phyloP scores from a whole-genome alignment of 2,113 vertebrate genomes.

The Cromileptes altivelis region DNA sequence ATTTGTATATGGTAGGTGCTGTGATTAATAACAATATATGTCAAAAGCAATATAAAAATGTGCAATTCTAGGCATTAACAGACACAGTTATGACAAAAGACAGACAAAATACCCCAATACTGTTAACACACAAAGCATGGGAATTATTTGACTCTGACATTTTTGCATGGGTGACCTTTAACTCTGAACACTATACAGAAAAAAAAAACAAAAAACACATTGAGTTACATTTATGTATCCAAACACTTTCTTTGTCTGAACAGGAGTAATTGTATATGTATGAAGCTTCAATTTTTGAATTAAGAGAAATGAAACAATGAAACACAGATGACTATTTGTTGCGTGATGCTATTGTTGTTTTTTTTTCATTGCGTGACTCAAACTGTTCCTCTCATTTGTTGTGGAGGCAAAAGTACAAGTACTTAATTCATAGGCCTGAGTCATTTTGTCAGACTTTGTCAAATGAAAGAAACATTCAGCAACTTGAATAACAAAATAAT shows the following conservation, averaged over 20 bases:
- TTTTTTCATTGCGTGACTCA: constrained; percentile 1
- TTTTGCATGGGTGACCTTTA: neutral
- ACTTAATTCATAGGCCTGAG: constrained; percentile 37
- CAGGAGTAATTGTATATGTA: no score
- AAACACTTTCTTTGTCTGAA: neutral
- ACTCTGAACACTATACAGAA: neutral
- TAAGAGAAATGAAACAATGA: neutral
- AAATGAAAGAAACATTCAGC: constrained; percentile 29
- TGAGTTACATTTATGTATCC: neutral
- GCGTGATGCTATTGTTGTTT: neutral
- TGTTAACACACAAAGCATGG: neutral
- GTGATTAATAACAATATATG: no score
- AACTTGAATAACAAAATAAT: constrained; percentile 29
- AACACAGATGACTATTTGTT: neutral
- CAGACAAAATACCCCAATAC: neutral
- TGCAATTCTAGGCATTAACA: no score
- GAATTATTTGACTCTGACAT: neutral
- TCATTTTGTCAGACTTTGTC: constrained; percentile 41
- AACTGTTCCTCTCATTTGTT: neutral
- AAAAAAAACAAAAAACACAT: neutral
- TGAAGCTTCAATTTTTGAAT: neutral
- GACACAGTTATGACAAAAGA: neutral
- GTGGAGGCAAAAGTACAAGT: constrained; percentile 18
- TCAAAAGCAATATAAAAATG: no score
- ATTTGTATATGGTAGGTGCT: no score